Evolutionary conservation across 2,113 vertebrate species (phyloP).

Genomic region (Chauna torquata): DNA sequence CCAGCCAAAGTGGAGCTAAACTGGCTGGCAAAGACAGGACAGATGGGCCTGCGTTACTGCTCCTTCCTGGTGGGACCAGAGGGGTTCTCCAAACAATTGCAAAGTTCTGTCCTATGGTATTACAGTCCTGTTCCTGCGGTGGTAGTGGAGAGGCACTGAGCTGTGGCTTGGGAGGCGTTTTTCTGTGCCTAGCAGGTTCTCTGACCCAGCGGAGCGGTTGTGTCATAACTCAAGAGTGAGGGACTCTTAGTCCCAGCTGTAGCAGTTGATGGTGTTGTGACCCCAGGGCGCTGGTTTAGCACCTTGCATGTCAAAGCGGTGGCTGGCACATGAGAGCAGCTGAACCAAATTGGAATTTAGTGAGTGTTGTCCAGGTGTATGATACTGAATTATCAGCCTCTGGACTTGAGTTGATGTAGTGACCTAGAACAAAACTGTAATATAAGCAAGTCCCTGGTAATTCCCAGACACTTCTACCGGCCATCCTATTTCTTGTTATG

Average conservation of each 20-base stretch:
- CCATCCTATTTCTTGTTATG: rapidly evolving
- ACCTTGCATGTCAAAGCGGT: too few species aligned
- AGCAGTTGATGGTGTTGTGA: rapidly evolving
- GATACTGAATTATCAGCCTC: not conserved
- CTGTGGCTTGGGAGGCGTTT: rapidly evolving
- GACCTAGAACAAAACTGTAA: not conserved
- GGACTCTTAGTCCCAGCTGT: not conserved
- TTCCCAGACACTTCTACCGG: rapidly evolving
- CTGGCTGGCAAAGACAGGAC: not conserved
- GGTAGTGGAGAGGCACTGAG: not conserved
- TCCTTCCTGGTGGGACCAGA: rapidly evolving
- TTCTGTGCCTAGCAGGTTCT: not conserved
- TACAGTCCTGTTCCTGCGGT: not conserved
- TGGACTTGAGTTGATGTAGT: rapidly evolving
- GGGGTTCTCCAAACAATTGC: rapidly evolving
- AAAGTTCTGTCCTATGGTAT: too few species aligned
- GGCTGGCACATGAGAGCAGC: rapidly evolving
- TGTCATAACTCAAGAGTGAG: too few species aligned
- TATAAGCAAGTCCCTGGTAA: not conserved
- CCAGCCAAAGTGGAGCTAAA: too few species aligned
- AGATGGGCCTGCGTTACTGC: rapidly evolving
- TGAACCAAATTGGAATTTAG: rapidly evolving
- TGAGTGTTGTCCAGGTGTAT: too few species aligned
- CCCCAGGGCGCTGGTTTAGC: not conserved
- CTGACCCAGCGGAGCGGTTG: not conserved